Evolutionary conservation across 2,888 invertebrate genomes (phyloP).

Genomic region (Zelleria hepariella): DNA sequence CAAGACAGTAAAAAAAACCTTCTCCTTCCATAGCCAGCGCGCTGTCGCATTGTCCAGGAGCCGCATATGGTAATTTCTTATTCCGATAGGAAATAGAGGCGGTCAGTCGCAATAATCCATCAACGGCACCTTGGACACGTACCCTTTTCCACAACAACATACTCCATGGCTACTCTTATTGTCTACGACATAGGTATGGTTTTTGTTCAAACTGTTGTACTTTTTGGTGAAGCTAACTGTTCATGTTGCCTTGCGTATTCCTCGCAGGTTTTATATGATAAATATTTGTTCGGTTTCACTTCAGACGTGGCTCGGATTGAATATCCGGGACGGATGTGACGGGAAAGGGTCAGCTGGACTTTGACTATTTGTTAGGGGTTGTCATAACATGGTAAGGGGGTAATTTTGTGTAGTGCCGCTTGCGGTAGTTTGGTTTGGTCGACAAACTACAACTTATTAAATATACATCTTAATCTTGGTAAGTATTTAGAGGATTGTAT

Average conservation of each 20-base stretch:
- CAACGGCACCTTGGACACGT: conserved; percentile 28
- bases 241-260: conserved; percentile 69
- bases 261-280: conserved; percentile 65
- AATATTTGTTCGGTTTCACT: conserved; percentile 65
- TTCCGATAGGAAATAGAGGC: conserved; percentile 70
- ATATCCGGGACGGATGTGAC: conserved; percentile 45
- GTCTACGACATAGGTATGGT: no score
- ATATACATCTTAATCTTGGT: no score
- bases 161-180: no score
- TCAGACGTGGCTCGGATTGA: conserved; percentile 67
- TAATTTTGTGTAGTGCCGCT: neutral
- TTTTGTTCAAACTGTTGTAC: no score
- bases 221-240: conserved; percentile 38
- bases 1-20: conserved; percentile 15
- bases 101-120: conserved; percentile 72
- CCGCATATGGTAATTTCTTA: conserved; percentile 72
- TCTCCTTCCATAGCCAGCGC: conserved; percentile 28
- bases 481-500: no score
- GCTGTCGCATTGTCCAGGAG: conserved; percentile 39
- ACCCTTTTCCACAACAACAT: no score
- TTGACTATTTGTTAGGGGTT: neutral
- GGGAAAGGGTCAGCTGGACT: neutral
- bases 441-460: no score
- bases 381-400: neutral
- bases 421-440: neutral